phyloP scores from a whole-genome alignment of 1,140 invertebrate species.

The Drosophila aff. region DNA sequence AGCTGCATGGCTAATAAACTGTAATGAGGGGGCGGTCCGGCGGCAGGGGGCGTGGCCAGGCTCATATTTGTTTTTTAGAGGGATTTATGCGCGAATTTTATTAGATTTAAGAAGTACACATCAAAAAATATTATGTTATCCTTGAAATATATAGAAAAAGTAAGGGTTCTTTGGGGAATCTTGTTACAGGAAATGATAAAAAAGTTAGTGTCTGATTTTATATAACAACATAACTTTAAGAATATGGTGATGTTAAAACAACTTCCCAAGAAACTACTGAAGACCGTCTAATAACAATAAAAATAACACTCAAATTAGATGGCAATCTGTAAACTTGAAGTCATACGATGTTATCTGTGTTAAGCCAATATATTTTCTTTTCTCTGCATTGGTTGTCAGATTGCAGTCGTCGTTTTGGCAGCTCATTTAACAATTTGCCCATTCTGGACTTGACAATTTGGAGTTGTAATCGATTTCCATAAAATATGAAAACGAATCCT shows the following conservation, averaged over 20 bases:
- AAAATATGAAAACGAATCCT: slow-evolving; percentile 53
- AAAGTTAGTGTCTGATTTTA: background rate
- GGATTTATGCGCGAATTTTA: slow-evolving; percentile 19
- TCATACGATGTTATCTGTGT: too few relatives aligned
- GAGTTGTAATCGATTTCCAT: slow-evolving; percentile 52
- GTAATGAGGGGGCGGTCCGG: slow-evolving; percentile 41
- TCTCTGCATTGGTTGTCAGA: slow-evolving; percentile 37
- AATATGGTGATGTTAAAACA: too few relatives aligned
- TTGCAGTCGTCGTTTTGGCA: slow-evolving; percentile 71
- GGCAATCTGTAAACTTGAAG: background rate
- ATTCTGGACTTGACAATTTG: slow-evolving; percentile 40
- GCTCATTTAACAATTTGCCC: slow-evolving; percentile 70
- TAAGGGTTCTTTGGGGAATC: too few relatives aligned
- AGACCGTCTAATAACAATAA: background rate
- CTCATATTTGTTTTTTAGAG: slow-evolving; percentile 28
- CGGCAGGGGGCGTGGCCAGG: slow-evolving; percentile 8
- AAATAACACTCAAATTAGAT: background rate
- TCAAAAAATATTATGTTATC: background rate
- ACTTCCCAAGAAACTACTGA: background rate
- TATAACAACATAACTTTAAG: background rate
- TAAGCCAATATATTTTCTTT: background rate
- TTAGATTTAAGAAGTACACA: background rate
- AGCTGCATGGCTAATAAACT: slow-evolving; percentile 64
- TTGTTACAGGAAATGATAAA: too few relatives aligned
- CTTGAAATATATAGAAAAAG: background rate